A percentile compares a stretch with the other conserved stretches of the same genome.
Evolutionary conservation across 1,140 invertebrate genomes (phyloP).

Genomic region (Matsumurasca onukii): DNA sequence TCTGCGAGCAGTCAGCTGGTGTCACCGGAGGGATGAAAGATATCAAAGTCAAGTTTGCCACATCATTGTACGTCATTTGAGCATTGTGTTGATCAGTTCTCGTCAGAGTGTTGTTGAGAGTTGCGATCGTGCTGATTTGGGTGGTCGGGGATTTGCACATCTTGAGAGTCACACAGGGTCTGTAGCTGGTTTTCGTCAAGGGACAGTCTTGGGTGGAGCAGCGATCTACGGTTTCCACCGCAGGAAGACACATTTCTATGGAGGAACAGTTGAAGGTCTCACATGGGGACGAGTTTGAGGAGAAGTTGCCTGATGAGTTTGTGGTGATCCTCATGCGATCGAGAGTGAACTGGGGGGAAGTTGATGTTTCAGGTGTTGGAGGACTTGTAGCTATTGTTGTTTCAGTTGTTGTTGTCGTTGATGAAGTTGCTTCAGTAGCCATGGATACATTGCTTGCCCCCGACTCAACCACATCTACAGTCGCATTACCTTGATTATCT

Average conservation of each 20-base stretch:
- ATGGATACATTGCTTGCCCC: neutral
- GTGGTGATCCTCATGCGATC: too few relatives aligned
- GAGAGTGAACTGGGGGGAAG: neutral
- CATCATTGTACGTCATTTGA: neutral
- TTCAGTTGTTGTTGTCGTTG: neutral
- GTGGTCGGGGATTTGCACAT: slow-evolving; percentile 14
- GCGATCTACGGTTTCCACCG: slow-evolving; percentile 1
- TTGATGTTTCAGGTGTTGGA: neutral
- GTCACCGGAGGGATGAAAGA: neutral
- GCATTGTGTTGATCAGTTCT: neutral
- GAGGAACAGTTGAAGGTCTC: slow-evolving; percentile 9
- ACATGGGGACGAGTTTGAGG: neutral
- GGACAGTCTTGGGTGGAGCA: neutral
- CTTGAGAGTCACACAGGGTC: neutral
- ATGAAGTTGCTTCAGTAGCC: neutral
- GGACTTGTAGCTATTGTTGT: neutral
- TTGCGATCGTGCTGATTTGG: slow-evolving; percentile 8
- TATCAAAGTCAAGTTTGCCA: slow-evolving; percentile 9
- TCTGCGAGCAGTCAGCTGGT: slow-evolving; percentile 3
- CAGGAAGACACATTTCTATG: slow-evolving; percentile 16
- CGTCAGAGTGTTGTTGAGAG: slow-evolving; percentile 1
- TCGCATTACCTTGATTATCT: neutral
- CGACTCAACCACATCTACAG: neutral
- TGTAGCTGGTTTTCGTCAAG: slow-evolving; percentile 3
- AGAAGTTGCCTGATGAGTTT: neutral